Evolutionary conservation across 2,888 invertebrate species (phyloP), one percentile per base, ranked within the genome.

Genomic region (Melinaea marsaeus): DNA sequence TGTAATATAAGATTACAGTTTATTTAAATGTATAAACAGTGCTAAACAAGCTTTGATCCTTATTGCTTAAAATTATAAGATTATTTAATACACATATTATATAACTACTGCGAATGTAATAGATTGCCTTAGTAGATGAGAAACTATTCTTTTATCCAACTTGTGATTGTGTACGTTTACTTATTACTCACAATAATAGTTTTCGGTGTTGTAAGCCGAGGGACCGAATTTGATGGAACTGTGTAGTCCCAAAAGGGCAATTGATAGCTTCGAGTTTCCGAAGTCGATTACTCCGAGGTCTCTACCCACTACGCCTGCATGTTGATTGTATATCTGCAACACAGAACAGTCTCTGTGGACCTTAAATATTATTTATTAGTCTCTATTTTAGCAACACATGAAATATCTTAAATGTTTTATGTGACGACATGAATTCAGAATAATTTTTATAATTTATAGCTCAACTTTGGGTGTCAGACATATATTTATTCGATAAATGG

Each of bases 401-500:
- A 9, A 2, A 42, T 9, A 0, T 9, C 2, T 3, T 42, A 42
- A 42, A 42, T 42, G 1, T 42, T 9, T 0, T 9, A 42, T 9
- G 42, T 42, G 6, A 42, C 9, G 42, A 42, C 42, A 42, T 42
- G 9, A 42, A 42, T 42, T 42, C 42, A 42, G 9, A 9, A 42
- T 42, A 37, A 42, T 42, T 9, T 42, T 9, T 42, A 9, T 42
- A 9, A 42, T 42, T 42, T 42, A 42, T 42, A 7, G 42, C 9
- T 9, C 11, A 42, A 42, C 51, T 7, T 51, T 32, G 7, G 32
- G 32, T 11, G 9, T 51, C 7, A 4, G 51, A 51, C 51, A 51
- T 32, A 11, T 75, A 79, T 78, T 77, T 77, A 78, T 79, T 75
- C 69, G 71, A 75, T 77, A 71, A 74, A 70, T 74, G 68, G 71